A percentile compares a stretch with the other conserved stretches of the same genome.
Conservation (phyloP, 2,888 invertebrate genomes). For the Pheosia gnoma region DNA sequence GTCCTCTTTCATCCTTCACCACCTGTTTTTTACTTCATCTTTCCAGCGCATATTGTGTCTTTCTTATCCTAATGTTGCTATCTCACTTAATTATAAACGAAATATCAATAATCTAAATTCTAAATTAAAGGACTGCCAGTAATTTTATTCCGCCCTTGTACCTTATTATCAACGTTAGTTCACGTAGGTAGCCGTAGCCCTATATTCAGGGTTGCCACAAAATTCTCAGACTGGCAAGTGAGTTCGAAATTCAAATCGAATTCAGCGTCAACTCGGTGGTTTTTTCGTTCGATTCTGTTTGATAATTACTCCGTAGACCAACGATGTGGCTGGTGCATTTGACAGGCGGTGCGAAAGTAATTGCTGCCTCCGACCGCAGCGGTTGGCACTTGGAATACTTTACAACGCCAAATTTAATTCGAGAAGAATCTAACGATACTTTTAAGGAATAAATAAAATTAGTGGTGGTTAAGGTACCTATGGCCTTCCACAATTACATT, state of each 20-base stretch:
- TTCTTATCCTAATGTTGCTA: too few species aligned
- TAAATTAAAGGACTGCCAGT: too few species aligned
- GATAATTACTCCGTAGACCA: slow-evolving; percentile 18
- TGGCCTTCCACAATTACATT: too few species aligned
- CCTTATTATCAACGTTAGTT: too few species aligned
- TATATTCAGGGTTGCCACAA: background rate
- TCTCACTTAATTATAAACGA: too few species aligned
- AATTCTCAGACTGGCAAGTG: background rate
- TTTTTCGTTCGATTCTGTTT: slow-evolving; percentile 9
- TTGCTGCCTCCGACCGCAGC: slow-evolving; percentile 48
- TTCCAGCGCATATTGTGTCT: too few species aligned
- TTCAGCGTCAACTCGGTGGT: slow-evolving; percentile 9
- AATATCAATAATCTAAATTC: too few species aligned
- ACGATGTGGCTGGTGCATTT: slow-evolving; percentile 49
- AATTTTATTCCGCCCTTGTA: too few species aligned
- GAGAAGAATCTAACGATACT: background rate
- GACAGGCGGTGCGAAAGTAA: slow-evolving; percentile 59
- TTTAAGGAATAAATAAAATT: background rate
- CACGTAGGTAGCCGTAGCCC: too few species aligned
- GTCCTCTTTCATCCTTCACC: too few species aligned
- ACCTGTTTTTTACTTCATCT: too few species aligned
- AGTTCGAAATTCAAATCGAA: slow-evolving; percentile 8
- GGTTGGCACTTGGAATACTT: slow-evolving; percentile 31
- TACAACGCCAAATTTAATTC: slow-evolving; percentile 12
- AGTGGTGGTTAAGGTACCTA: too few species aligned